A percentile compares a stretch with the other conserved stretches of the same genome.
Conservation (phyloP, 2,797 vertebrate genomes). For the Ataeniobius toweri region DNA sequence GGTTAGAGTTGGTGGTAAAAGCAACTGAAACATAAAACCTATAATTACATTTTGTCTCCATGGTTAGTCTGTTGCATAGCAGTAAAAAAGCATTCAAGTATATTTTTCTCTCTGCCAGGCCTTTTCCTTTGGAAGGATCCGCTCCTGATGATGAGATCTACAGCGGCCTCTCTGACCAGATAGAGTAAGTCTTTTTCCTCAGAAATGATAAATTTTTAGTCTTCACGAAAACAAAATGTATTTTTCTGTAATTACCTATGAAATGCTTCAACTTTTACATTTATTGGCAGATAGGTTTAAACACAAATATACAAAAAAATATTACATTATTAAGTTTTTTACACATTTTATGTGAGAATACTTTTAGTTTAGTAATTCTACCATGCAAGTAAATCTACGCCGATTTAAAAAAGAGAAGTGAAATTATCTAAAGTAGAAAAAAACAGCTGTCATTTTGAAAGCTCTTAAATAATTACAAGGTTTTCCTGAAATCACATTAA, state of each 20-base stretch:
- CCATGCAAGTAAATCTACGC: not conserved
- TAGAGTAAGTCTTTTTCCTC: constrained; percentile 84
- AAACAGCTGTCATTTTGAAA: not conserved
- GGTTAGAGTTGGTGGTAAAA: too few species aligned
- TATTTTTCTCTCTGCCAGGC: constrained; percentile 67
- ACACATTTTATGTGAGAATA: not conserved
- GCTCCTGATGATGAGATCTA: constrained; percentile 89
- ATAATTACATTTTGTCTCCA: not conserved
- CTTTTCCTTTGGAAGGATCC: constrained; percentile 86
- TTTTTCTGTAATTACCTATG: not conserved
- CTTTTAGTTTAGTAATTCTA: not conserved
- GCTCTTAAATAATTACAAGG: not conserved
- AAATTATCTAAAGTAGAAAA: not conserved
- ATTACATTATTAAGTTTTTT: too few species aligned
- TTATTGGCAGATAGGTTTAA: not conserved
- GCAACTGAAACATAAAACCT: not conserved
- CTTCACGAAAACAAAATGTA: not conserved
- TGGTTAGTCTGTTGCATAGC: not conserved
- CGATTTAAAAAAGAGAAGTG: not conserved
- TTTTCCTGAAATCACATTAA: not conserved
- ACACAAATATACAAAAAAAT: not conserved
- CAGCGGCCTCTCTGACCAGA: constrained; percentile 90
- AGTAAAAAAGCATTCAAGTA: not conserved
- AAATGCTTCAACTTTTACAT: not conserved
- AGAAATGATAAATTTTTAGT: not conserved